phyloP scores from a whole-genome alignment of 1,140 invertebrate genomes.

The Ganaspis sp. region DNA sequence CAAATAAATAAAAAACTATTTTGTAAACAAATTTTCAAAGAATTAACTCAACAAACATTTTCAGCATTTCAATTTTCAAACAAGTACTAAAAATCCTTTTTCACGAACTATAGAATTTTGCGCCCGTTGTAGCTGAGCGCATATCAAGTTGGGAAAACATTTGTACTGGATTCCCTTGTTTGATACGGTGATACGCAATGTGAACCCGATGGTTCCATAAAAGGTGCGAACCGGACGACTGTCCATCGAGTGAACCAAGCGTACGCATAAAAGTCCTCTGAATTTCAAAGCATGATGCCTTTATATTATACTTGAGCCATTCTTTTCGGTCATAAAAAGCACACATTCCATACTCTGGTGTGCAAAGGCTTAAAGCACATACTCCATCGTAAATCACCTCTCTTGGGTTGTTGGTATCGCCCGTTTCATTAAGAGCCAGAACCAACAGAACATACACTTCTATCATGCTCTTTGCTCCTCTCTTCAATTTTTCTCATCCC shows the following conservation, averaged over 20 bases:
- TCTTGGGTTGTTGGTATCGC: conserved; percentile 28
- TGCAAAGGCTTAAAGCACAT: conserved; percentile 61
- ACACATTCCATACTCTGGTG: conserved; percentile 59
- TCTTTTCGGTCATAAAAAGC: conserved; percentile 65
- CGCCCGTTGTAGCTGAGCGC: background rate
- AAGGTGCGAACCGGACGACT: conserved; percentile 39
- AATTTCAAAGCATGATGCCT: conserved; percentile 67
- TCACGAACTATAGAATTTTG: too few relatives aligned
- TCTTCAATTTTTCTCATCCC: conserved; percentile 27
- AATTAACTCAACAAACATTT: too few relatives aligned
- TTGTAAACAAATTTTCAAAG: too few relatives aligned
- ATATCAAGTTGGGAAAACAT: conserved; percentile 2
- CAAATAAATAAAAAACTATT: too few relatives aligned
- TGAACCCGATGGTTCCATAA: conserved; percentile 53
- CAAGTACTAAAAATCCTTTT: too few relatives aligned
- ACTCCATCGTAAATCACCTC: conserved; percentile 63
- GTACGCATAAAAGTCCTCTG: conserved; percentile 56
- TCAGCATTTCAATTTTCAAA: too few relatives aligned
- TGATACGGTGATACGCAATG: conserved; percentile 61
- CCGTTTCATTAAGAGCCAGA: conserved; percentile 45
- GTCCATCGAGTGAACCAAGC: conserved; percentile 31
- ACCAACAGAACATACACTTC: conserved; percentile 4
- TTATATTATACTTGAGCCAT: conserved; percentile 66
- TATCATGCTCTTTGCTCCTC: conserved; percentile 9
- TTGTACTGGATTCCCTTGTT: conserved; percentile 54